Evolutionary conservation across 1,140 invertebrate genomes (phyloP).

Genomic region (Meteorus sp.): DNA sequence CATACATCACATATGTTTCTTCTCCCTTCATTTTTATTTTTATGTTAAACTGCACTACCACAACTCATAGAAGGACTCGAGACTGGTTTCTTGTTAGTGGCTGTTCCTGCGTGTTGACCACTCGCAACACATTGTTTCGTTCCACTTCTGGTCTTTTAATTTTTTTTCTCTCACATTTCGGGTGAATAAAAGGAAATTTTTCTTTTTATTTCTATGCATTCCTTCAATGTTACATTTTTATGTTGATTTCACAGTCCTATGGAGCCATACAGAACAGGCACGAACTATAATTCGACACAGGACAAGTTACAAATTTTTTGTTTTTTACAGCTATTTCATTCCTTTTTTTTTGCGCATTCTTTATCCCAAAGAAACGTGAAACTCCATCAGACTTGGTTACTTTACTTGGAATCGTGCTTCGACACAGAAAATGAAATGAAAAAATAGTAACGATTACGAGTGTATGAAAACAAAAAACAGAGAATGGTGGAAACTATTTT

Average conservation of each 20-base stretch:
- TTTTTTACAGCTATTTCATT: constrained; percentile 1
- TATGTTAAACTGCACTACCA: not conserved
- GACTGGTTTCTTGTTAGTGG: not conserved
- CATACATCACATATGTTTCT: constrained; percentile 1
- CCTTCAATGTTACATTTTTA: not conserved
- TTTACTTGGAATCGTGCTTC: constrained; percentile 16
- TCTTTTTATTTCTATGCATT: not conserved
- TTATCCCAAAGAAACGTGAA: constrained; percentile 3
- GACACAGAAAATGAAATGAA: constrained; percentile 1
- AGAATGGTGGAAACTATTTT: too few species aligned
- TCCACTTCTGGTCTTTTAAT: not conserved
- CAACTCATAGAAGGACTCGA: not conserved
- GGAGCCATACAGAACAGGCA: constrained; percentile 1
- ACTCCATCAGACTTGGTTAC: constrained; percentile 1
- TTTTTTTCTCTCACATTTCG: too few species aligned
- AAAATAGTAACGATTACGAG: too few species aligned
- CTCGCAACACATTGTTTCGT: constrained; percentile 17
- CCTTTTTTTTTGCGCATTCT: not conserved
- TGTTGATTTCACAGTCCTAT: constrained; percentile 20
- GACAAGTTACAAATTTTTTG: constrained; percentile 16
- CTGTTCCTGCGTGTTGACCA: not conserved
- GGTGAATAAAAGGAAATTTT: too few species aligned
- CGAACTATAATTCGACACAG: constrained; percentile 18
- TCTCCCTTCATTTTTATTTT: constrained; percentile 7
- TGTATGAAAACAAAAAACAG: too few species aligned